A percentile compares a stretch with the other conserved stretches of the same genome.
Evolutionary conservation across 2,797 vertebrate genomes (phyloP).

Genomic region (Phrynocephalus forsythii): DNA sequence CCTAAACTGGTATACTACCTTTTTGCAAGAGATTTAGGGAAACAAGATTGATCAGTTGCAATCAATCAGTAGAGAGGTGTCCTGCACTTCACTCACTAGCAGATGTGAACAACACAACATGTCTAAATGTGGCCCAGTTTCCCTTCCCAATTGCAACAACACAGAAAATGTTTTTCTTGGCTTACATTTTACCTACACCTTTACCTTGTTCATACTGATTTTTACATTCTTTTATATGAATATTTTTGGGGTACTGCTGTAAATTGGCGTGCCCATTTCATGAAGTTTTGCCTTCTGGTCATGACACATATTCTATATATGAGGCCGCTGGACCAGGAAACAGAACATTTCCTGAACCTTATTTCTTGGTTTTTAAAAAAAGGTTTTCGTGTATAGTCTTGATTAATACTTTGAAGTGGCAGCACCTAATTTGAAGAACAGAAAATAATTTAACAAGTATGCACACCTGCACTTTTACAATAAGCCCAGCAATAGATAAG

Average conservation of each 20-base stretch:
- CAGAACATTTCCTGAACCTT: background rate
- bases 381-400: background rate
- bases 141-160: no score
- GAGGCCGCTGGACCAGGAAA: background rate
- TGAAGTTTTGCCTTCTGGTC: no score
- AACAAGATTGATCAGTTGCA: background rate
- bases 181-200: no score
- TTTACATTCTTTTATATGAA: no score
- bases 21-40: background rate
- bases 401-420: background rate
- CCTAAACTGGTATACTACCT: background rate
- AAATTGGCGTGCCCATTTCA: no score
- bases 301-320: background rate
- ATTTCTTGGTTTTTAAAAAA: background rate
- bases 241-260: no score
- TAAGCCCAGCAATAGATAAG: background rate
- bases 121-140: no score
- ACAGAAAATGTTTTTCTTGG: no score
- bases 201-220: no score
- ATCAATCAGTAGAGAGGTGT: background rate
- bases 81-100: background rate
- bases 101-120: background rate
- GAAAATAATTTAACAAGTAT: background rate
- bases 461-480: background rate
- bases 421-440: background rate